phyloP scores from a whole-genome alignment of 30 jellyfish, hydroid and myxozoan genomes.

The Pelagia noctiluca region DNA sequence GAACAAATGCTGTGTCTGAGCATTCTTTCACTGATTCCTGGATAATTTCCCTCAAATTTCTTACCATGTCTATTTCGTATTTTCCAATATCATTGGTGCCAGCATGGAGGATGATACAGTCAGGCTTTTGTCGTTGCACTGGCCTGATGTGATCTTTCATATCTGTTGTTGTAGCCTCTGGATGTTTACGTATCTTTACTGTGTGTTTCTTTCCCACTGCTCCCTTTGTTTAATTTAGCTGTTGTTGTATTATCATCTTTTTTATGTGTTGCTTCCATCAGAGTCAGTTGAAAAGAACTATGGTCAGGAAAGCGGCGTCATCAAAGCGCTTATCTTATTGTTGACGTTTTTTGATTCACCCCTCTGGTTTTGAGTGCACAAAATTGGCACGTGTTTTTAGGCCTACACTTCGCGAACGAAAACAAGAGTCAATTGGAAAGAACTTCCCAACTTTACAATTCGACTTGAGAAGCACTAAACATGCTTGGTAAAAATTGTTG shows the following conservation, averaged over 20 bases:
- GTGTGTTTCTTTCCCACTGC: constrained; percentile 2
- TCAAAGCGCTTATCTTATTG: constrained; percentile 8
- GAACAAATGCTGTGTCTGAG: too few species aligned
- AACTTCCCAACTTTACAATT: not conserved
- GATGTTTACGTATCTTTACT: constrained; percentile 23
- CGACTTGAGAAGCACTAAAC: not conserved
- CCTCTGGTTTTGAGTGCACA: constrained; percentile 5
- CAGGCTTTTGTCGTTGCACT: constrained; percentile 20
- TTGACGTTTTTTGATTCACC: not conserved
- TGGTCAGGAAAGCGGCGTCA: constrained; percentile 20
- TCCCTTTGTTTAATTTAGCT: too few species aligned
- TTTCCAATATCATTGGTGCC: constrained; percentile 25
- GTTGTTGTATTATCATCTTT: too few species aligned
- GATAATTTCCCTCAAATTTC: constrained; percentile 29
- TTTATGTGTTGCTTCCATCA: too few species aligned
- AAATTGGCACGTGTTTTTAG: not conserved
- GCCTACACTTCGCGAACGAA: not conserved
- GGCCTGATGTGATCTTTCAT: constrained; percentile 24
- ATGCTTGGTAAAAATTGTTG: constrained; percentile 13
- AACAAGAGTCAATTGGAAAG: too few species aligned
- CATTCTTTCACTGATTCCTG: constrained; percentile 7
- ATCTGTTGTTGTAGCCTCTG: constrained; percentile 15
- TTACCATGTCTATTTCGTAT: constrained; percentile 8
- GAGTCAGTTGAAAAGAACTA: not conserved
- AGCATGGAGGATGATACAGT: constrained; percentile 17